phyloP scores from a whole-genome alignment of 2,888 invertebrate species.

The Lepidochrysops patricia region DNA sequence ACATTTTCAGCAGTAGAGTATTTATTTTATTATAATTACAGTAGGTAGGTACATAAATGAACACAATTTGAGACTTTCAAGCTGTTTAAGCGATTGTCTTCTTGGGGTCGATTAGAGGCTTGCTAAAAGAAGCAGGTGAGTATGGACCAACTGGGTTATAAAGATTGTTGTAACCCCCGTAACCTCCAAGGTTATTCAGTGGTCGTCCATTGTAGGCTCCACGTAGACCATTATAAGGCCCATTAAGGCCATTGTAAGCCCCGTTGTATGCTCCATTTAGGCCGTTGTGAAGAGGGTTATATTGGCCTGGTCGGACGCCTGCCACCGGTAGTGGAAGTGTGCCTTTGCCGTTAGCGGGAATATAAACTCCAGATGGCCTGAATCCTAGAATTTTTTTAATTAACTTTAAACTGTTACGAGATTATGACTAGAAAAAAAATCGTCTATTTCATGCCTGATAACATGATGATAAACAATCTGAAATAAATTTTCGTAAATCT shows the following conservation, averaged over 20 bases:
- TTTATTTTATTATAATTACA: background rate
- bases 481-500: too few species aligned
- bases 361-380: conserved; percentile 77
- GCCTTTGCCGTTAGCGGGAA: conserved; percentile 75
- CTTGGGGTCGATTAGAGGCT: conserved; percentile 5
- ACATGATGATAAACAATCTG: too few species aligned
- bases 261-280: conserved; percentile 29
- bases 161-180: conserved; percentile 10
- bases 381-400: too few species aligned
- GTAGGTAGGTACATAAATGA: background rate
- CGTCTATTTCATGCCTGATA: too few species aligned
- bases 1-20: background rate
- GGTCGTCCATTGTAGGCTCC: background rate
- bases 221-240: background rate
- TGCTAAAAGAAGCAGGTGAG: conserved; percentile 26
- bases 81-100: background rate
- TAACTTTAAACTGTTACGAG: too few species aligned
- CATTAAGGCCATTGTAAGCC: background rate
- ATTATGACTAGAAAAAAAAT: too few species aligned
- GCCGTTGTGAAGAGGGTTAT: conserved; percentile 30
- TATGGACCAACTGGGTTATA: conserved; percentile 19
- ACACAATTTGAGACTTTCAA: background rate
- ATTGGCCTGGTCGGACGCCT: conserved; percentile 20
- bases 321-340: conserved; percentile 38
- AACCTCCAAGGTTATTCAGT: background rate